Evolutionary conservation across 1,140 invertebrate genomes (phyloP).

Genomic region (Eupristina koningsbergeri): DNA sequence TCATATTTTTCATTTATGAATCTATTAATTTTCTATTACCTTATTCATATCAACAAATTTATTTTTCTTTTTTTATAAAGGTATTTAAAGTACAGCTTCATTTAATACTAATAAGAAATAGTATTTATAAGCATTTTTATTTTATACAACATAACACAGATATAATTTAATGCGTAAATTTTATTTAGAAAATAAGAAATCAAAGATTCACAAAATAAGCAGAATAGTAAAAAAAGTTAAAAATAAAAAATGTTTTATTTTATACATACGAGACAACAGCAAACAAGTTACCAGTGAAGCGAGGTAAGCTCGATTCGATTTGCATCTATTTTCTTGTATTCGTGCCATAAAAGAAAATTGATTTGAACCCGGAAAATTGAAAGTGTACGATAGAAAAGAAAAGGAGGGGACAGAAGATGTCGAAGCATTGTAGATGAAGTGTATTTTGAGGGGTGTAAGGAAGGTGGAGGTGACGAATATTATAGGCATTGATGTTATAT

Average conservation of each 20-base stretch:
- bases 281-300: neutral
- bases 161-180: too few relatives aligned
- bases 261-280: conserved; percentile 6
- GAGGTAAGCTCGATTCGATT: neutral
- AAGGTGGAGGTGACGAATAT: neutral
- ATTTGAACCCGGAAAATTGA: conserved; percentile 17
- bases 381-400: neutral
- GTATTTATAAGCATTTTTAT: too few relatives aligned
- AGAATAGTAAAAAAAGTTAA: neutral
- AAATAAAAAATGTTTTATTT: neutral
- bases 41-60: too few relatives aligned
- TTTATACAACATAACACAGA: too few relatives aligned
- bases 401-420: neutral
- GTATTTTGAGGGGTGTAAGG: neutral
- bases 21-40: too few relatives aligned
- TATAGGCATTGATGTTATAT: neutral
- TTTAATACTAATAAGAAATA: too few relatives aligned
- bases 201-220: neutral
- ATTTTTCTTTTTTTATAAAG: too few relatives aligned
- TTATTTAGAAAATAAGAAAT: too few relatives aligned
- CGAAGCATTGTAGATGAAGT: neutral
- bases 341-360: conserved; percentile 40
- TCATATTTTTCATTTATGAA: too few relatives aligned
- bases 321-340: conserved; percentile 2
- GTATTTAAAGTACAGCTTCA: too few relatives aligned